Evolutionary conservation across 2,113 vertebrate species (phyloP).

Genomic region (Columbina picui): DNA sequence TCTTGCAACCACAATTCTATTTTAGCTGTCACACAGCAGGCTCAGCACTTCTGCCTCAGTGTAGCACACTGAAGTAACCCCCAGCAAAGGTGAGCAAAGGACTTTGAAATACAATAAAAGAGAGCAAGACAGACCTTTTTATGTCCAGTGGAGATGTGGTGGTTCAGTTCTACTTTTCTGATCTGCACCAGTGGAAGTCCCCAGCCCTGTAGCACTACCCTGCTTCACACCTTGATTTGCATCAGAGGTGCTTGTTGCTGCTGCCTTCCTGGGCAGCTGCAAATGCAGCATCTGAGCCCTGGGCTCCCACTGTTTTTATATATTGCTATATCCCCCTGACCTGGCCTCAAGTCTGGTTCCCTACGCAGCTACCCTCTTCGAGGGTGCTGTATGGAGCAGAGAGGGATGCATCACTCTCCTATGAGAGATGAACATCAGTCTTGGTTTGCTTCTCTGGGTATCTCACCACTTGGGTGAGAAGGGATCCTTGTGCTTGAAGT

Average conservation of each 20-base stretch:
- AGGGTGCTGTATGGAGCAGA: neutral
- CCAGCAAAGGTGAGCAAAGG: neutral
- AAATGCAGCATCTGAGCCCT: rapidly evolving
- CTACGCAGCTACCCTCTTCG: neutral
- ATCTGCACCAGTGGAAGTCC: neutral
- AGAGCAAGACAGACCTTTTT: neutral
- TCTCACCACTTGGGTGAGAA: neutral
- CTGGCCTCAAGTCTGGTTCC: neutral
- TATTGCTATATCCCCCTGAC: rapidly evolving
- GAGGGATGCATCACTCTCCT: neutral
- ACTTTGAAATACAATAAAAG: neutral
- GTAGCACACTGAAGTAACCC: neutral
- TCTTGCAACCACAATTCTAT: neutral
- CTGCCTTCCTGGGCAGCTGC: neutral
- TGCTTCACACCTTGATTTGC: neutral
- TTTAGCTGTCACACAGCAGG: neutral
- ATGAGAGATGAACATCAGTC: neutral
- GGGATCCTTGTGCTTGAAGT: neutral
- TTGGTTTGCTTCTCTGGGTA: neutral
- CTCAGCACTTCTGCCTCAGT: neutral
- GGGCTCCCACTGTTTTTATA: neutral
- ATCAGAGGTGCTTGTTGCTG: neutral
- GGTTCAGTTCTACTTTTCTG: neutral
- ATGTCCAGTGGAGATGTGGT: neutral
- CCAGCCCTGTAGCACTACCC: neutral